Evolutionary conservation across 1,140 invertebrate genomes (phyloP), one percentile per base, ranked within the genome.

Genomic region (Mercenaria mercenaria): DNA sequence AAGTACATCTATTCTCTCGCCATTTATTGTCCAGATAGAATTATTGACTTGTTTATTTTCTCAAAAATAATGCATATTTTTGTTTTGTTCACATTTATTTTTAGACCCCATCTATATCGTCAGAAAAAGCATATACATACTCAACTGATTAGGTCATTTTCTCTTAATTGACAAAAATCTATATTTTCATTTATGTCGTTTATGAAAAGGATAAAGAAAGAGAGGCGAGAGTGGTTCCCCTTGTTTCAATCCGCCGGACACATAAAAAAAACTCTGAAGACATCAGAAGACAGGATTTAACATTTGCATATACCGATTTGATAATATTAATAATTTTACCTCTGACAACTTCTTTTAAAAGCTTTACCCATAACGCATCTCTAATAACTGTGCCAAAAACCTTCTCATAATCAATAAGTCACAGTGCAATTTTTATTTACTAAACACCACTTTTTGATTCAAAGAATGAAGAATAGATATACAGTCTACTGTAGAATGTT

Each of bases 341-440:
- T 11, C 47, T 76, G 29, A 91, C 59, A 29, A 83, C 61, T 61
- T 47, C 0, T 79, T 83, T 77, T 0, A 37, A 26, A 34, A 84
- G 37, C 41, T 91, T 91, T 29, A 82, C 41, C 85, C 76, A 87
- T 52, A 87, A 50, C 26, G 29, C 34, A 18, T 37, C 20, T 23
- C 69, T 26, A 72, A 80, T 32, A n/a, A n/a, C n/a, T n/a, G n/a
- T n/a, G n/a, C n/a, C n/a, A n/a, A n/a, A n/a, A n/a, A n/a, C n/a
- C n/a, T 85, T 90, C 23, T 76, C 37, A 47, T 79, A 86, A 47
- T 85, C 83, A 1, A 90, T 79, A 90, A 81, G 13, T 37, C 47
- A 72, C 61, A 82, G 61, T 76, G 82, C 15, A 90, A 64, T 67
- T 59, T 80, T 26, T 69, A 52, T 34, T 64, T 43, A n/a, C 74